phyloP scores from a whole-genome alignment of 2,888 invertebrate species.

The Caenorhabditis sp. region DNA sequence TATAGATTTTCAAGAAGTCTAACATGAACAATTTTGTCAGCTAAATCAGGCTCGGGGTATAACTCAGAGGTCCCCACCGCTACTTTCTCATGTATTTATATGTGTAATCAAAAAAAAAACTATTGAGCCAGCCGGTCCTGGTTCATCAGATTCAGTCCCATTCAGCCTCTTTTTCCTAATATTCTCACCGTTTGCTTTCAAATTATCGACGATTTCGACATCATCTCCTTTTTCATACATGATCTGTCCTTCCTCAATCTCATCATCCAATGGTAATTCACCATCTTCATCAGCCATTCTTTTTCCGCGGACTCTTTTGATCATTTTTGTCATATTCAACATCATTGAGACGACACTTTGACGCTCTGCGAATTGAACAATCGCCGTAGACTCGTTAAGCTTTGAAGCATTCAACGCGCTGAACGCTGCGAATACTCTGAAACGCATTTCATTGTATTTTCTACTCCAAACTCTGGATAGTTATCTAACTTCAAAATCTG shows the following conservation, averaged over 20 bases:
- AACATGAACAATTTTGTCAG: too few species aligned
- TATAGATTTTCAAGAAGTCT: too few species aligned
- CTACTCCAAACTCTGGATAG: neutral
- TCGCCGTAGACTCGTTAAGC: constrained; percentile 17
- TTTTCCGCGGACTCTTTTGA: constrained; percentile 44
- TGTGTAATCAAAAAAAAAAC: too few species aligned
- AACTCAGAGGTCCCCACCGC: too few species aligned
- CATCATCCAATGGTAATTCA: constrained; percentile 45
- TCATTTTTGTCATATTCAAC: constrained; percentile 50
- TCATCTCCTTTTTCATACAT: constrained; percentile 50
- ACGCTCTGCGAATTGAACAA: constrained; percentile 17
- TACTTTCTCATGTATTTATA: too few species aligned
- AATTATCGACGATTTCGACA: constrained; percentile 39
- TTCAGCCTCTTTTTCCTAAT: too few species aligned
- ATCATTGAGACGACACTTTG: constrained; percentile 39
- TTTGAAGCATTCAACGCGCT: constrained; percentile 7
- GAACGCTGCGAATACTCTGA: constrained; percentile 61
- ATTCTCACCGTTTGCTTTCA: neutral
- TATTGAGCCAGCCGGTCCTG: too few species aligned
- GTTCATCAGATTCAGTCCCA: too few species aligned
- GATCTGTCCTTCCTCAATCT: constrained; percentile 50
- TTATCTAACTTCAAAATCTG: constrained; percentile 26
- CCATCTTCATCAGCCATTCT: constrained; percentile 55
- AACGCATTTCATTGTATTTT: constrained; percentile 6
- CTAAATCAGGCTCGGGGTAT: too few species aligned